Percentiles rank a stretch among this genome's conserved stretches.
Evolutionary conservation across 1,140 invertebrate species (phyloP).

Genomic region (fruit fly (Drosophila melanogaster)): Release_6_plus_ISO1_MT NC_004354.4:12354501-12355000

Average conservation of each 20-base stretch:
- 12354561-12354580: slow-evolving; percentile 7
- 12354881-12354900: too few relatives aligned
- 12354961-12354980: too few relatives aligned
- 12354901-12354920: too few relatives aligned
- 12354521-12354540: not conserved
- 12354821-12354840: not conserved
- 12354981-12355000: too few relatives aligned
- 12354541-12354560: not conserved
- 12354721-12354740: slow-evolving; percentile 53
- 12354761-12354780: not conserved
- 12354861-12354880: too few relatives aligned
- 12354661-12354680: slow-evolving; percentile 71
- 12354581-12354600: slow-evolving; percentile 8
- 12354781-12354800: not conserved
- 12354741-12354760: not conserved
- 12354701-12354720: slow-evolving; percentile 75
- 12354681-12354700: slow-evolving; percentile 76
- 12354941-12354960: too few relatives aligned
- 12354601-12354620: too few relatives aligned
- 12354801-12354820: not conserved
- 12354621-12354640: slow-evolving; percentile 47
- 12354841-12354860: too few relatives aligned
- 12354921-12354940: too few relatives aligned
- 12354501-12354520: not conserved
- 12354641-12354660: slow-evolving; percentile 57